Evolutionary conservation across 2,797 vertebrate species (phyloP), one percentile per base, ranked within the genome.

Genomic region (Protonibea diacanthus): DNA sequence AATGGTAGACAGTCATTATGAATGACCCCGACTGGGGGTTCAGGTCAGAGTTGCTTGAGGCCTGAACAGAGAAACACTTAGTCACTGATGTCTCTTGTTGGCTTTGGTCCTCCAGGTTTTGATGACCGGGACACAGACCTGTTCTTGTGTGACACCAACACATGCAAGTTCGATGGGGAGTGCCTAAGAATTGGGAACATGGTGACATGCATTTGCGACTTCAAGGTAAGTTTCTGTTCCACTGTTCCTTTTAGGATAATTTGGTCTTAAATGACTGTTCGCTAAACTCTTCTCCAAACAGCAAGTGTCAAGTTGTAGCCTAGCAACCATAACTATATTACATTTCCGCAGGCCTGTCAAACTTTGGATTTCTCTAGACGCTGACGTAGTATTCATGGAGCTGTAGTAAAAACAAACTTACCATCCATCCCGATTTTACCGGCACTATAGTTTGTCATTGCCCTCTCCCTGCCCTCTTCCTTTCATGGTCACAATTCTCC

Each of bases 101-200:
- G 47, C 78, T 96, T 93, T 91, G 47, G 58, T 86, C 75, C 76
- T 95, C 76, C 90, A 99, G 98, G 97, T 96, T 99, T 96, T 38
- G 98, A 99, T 93, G 98, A 99, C 89, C 96, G 97, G 94, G 98
- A 99, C 95, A 99, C 98, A 18, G 98, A 99, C 95, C 96, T 99
- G 88, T 99, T 99, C 95, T 93, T 99, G 90, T 99, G 98, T 81
- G 98, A 99, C 94, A 99, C 97, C 91, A 99, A 99, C 96, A 98
- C 98, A 80, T 99, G 98, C 96, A 98, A 99, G 97, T 99, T 98
- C 83, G 98, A 99, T 56, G 98, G 97, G 72, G 98, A 99, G 91
- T 99, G 98, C 93, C 96, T 99, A 93, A 94, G 97, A 91, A 99
- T 99, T 83, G 98, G 98, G 93, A 97, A 99, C 95, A 99, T 97